Evolutionary conservation across 2,113 vertebrate genomes (phyloP).

Genomic region (Rhea pennata): DNA sequence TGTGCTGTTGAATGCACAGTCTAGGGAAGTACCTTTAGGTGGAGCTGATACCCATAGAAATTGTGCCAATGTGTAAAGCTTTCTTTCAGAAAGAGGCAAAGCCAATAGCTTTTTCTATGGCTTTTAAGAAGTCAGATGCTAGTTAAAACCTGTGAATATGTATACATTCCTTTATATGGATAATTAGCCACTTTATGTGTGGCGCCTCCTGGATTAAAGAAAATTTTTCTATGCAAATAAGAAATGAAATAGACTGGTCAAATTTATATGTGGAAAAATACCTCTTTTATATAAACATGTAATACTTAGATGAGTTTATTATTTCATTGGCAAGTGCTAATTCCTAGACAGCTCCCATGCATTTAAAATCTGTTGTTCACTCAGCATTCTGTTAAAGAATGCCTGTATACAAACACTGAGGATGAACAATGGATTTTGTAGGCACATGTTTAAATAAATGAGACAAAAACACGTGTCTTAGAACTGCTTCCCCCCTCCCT

Average conservation of each 20-base stretch:
- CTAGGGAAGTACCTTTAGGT: conserved; percentile 9
- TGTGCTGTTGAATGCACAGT: neutral
- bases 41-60: conserved; percentile 45
- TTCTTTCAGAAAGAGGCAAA: conserved; percentile 64
- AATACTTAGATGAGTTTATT: conserved; percentile 16
- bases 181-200: conserved; percentile 78
- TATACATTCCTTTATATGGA: conserved; percentile 74
- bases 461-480: neutral
- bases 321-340: conserved; percentile 1
- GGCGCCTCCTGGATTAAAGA: conserved; percentile 85
- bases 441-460: neutral
- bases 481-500: neutral
- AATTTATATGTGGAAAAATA: neutral
- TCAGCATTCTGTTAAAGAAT: neutral
- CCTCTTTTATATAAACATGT: conserved; percentile 57
- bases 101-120: conserved; percentile 58
- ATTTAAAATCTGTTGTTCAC: neutral
- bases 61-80: neutral
- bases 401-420: neutral
- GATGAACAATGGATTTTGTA: neutral
- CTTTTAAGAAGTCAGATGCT: conserved; percentile 72
- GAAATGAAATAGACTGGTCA: conserved; percentile 44
- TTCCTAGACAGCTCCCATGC: conserved; percentile 30
- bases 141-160: conserved; percentile 82
- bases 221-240: conserved; percentile 76